Conservation (phyloP, 2,113 vertebrate species). For the Chaetodon auriga region DNA sequence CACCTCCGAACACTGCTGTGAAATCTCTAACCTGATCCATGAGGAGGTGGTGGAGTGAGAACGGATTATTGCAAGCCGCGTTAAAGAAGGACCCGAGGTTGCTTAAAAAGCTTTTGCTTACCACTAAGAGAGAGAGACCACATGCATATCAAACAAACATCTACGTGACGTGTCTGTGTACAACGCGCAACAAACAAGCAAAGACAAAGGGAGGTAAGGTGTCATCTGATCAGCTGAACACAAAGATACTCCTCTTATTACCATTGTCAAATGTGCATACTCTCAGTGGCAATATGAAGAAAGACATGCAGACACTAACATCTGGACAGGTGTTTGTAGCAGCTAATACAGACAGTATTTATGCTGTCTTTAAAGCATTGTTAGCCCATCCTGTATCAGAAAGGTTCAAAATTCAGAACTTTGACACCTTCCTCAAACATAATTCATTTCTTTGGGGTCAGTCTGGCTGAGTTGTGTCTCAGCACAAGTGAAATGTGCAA, state of each 20-base stretch:
- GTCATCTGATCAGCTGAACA: conserved; percentile 21
- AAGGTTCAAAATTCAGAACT: not conserved
- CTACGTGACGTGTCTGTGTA: conserved; percentile 1
- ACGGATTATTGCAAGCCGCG: conserved; percentile 72
- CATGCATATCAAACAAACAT: conserved; percentile 27
- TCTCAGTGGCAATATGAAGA: not conserved
- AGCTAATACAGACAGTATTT: not conserved
- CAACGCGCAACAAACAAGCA: conserved; percentile 28
- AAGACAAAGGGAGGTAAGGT: conserved; percentile 32
- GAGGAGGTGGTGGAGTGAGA: conserved; percentile 61
- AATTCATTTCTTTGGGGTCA: not conserved
- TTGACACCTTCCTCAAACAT: not conserved
- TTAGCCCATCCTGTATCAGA: not conserved
- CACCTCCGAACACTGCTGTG: conserved; percentile 82
- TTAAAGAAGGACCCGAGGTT: conserved; percentile 78
- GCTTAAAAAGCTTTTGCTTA: conserved; percentile 84
- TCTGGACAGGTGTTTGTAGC: not conserved
- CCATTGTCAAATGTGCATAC: not conserved
- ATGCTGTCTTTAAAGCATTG: not conserved
- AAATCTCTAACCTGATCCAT: conserved; percentile 81
- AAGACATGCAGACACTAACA: not conserved
- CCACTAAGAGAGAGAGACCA: conserved; percentile 41
- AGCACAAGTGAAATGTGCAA: not conserved
- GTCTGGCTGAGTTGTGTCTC: not conserved
- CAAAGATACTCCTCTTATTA: not conserved